These are phyloP conservation scores for Bombycilla garrulus DNA, from an alignment of 2,113 vertebrate genomes.

Conservation along the genomic window DNA sequence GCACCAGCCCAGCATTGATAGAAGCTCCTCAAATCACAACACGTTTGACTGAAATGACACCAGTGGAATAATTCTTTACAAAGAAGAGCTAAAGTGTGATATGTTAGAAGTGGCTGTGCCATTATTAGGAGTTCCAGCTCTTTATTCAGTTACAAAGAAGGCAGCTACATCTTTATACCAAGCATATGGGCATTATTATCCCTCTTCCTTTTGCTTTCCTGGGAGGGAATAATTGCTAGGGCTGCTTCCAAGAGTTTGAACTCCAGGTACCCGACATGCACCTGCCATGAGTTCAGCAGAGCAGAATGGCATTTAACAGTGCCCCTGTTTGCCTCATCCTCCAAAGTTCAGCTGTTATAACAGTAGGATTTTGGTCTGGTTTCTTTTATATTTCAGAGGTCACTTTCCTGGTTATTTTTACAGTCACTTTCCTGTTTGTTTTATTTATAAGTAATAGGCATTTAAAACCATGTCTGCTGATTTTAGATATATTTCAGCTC, in stretches of 20 bases:
- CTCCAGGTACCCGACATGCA: background rate
- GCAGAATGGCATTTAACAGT: background rate
- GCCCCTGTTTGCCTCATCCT: background rate
- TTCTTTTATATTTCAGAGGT: background rate
- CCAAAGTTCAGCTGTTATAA: background rate
- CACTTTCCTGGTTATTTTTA: background rate
- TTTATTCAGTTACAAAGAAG: slow-evolving; percentile 20
- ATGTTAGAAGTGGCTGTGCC: background rate
- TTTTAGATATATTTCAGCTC: background rate
- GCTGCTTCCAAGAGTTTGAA: background rate
- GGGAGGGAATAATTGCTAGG: background rate
- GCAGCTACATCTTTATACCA: background rate
- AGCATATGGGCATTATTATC: background rate
- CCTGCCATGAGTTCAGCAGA: background rate
- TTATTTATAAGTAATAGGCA: background rate
- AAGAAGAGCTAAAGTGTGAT: background rate
- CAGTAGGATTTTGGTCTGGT: background rate
- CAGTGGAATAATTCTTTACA: slow-evolving; percentile 2
- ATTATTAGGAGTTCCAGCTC: background rate
- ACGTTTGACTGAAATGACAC: slow-evolving; percentile 31
- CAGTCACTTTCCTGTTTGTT: background rate
- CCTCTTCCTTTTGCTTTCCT: background rate
- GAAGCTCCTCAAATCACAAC: slow-evolving; percentile 29
- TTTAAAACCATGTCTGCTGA: background rate
- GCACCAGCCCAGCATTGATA: slow-evolving; percentile 25